Evolutionary conservation across 2,797 vertebrate genomes (phyloP).

Genomic region (Percopsis omiscomaycus): DNA sequence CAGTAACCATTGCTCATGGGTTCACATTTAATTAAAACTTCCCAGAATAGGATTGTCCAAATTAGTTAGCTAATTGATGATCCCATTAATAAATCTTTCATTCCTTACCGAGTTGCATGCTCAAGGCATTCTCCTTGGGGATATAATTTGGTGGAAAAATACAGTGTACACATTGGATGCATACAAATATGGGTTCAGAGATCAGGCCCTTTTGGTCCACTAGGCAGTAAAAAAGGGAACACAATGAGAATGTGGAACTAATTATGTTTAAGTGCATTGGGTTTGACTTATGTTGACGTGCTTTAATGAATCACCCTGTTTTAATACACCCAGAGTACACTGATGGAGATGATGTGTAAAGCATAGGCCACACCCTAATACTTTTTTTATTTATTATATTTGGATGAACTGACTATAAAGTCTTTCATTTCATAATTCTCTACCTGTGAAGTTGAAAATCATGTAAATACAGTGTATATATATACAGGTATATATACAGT

Average conservation of each 20-base stretch:
- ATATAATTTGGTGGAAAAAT: slow-evolving; percentile 10
- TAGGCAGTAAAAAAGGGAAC: slow-evolving; percentile 47
- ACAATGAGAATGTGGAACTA: slow-evolving; percentile 44
- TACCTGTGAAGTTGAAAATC: neutral
- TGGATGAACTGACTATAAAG: slow-evolving; percentile 24
- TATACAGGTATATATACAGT: no score
- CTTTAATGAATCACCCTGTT: slow-evolving; percentile 45
- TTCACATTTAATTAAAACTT: slow-evolving; percentile 63
- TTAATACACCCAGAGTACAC: slow-evolving; percentile 34
- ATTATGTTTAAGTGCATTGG: slow-evolving; percentile 57
- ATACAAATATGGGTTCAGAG: slow-evolving; percentile 57
- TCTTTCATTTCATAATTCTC: slow-evolving; percentile 11
- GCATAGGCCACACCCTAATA: slow-evolving; percentile 35
- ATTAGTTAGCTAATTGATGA: slow-evolving; percentile 56
- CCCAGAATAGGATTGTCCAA: slow-evolving; percentile 53
- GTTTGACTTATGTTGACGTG: slow-evolving; percentile 27
- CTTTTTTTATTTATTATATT: slow-evolving; percentile 36
- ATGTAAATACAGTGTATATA: neutral
- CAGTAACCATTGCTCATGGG: slow-evolving; percentile 58
- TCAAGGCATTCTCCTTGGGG: slow-evolving; percentile 11
- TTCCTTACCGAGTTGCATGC: slow-evolving; percentile 13
- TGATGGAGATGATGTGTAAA: slow-evolving; percentile 35
- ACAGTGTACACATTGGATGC: slow-evolving; percentile 39
- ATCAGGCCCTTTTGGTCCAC: slow-evolving; percentile 45
- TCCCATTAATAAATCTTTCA: slow-evolving; percentile 60